phyloP scores from a whole-genome alignment of 2,888 invertebrate genomes.

The Eupithecia pulchellata region DNA sequence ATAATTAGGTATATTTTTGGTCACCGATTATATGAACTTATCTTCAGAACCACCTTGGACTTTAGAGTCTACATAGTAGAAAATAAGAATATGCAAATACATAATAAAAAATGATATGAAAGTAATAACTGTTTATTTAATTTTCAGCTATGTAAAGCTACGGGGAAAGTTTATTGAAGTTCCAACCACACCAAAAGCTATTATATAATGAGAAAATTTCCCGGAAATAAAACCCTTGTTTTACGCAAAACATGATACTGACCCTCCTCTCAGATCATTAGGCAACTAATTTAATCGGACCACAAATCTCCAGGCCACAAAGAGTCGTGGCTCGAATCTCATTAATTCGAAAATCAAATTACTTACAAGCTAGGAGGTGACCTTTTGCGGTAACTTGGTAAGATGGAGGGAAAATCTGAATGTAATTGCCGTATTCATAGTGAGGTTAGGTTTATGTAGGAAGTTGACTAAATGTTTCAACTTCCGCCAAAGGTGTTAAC shows the following conservation, averaged over 20 bases:
- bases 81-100: neutral
- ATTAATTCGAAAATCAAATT: conserved; percentile 54
- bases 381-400: conserved; percentile 56
- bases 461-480: neutral
- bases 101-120: neutral
- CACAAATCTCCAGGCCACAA: conserved; percentile 53
- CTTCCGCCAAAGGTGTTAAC: neutral
- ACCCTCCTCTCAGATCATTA: conserved; percentile 64
- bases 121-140: neutral
- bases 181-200: no score
- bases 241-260: conserved; percentile 35
- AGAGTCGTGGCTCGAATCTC: conserved; percentile 60
- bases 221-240: conserved; percentile 11
- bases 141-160: neutral
- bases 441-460: conserved; percentile 5
- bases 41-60: no score
- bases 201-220: neutral
- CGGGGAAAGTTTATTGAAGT: no score
- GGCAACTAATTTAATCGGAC: conserved; percentile 69
- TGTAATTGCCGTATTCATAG: conserved; percentile 17
- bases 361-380: conserved; percentile 45
- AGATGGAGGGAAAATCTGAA: conserved; percentile 7
- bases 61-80: no score
- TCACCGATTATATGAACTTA: no score
- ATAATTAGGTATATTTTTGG: no score